Evolutionary conservation across 1,140 invertebrate genomes (phyloP).

Genomic region (Cyphomyrmex costatus): DNA sequence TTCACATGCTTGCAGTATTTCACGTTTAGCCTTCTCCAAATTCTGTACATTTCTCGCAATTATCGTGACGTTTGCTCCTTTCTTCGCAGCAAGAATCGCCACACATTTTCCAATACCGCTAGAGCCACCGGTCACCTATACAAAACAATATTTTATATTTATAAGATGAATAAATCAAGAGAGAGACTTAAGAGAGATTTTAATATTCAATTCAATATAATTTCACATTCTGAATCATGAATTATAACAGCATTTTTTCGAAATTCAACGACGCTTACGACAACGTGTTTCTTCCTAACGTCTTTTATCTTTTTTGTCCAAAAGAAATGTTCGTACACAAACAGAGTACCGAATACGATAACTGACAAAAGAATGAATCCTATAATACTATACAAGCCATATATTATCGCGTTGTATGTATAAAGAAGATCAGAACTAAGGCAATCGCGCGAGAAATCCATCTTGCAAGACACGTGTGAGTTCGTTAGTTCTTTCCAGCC

Average conservation of each 20-base stretch:
- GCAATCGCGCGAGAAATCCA: too few species aligned
- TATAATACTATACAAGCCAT: too few species aligned
- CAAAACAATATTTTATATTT: neutral
- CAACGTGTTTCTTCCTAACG: conserved; percentile 79
- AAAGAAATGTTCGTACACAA: conserved; percentile 60
- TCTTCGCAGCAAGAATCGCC: conserved; percentile 91
- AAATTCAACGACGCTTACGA: conserved; percentile 73
- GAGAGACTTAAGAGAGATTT: neutral
- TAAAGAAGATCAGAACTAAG: too few species aligned
- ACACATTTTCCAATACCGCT: conserved; percentile 97
- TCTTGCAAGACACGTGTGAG: too few species aligned
- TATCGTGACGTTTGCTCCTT: conserved; percentile 96
- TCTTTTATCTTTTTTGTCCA: conserved; percentile 57
- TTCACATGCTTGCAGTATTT: conserved; percentile 75
- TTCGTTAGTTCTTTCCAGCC: too few species aligned
- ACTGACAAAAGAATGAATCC: neutral
- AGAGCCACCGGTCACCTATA: conserved; percentile 95
- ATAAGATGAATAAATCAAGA: too few species aligned
- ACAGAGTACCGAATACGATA: conserved; percentile 53
- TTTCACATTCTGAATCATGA: neutral
- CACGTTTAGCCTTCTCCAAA: conserved; percentile 88
- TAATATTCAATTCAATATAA: neutral
- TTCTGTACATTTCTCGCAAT: conserved; percentile 93
- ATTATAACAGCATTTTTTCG: neutral
- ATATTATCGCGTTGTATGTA: too few species aligned